Conservation (phyloP, 2,797 vertebrate genomes). For the Masticophis lateralis region DNA sequence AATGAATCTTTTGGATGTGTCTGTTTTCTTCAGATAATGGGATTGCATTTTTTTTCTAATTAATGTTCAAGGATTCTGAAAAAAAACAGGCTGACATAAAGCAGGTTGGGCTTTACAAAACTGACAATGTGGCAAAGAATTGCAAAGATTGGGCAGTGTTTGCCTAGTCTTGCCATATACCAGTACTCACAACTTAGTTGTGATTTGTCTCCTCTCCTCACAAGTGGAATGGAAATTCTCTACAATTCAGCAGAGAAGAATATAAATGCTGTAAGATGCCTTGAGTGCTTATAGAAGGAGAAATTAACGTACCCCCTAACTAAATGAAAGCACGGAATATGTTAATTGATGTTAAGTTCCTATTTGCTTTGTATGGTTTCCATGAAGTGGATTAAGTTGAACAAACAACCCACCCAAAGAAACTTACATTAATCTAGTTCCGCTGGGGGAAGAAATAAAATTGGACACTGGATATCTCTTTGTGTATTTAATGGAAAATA, state of each 20-base stretch:
- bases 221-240: too few species aligned
- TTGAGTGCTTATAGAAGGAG: not conserved
- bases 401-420: not conserved
- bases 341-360: not conserved
- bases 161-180: not conserved
- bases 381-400: not conserved
- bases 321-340: not conserved
- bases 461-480: conserved; percentile 28
- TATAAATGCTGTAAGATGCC: not conserved
- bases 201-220: not conserved
- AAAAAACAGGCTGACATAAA: not conserved
- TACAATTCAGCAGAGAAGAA: not conserved
- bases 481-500: conserved; percentile 1
- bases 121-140: not conserved
- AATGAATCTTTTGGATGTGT: not conserved
- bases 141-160: not conserved
- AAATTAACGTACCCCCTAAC: not conserved
- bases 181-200: not conserved
- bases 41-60: not conserved
- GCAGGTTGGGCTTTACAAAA: not conserved
- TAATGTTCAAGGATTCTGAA: not conserved
- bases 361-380: conserved; percentile 4
- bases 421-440: conserved; percentile 23
- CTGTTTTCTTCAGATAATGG: not conserved
- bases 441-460: not conserved